Percentiles rank a stretch among this genome's conserved stretches.
phyloP scores from a whole-genome alignment of 2,113 vertebrate genomes.

The Sinocyclocheilus anshuiensis region DNA sequence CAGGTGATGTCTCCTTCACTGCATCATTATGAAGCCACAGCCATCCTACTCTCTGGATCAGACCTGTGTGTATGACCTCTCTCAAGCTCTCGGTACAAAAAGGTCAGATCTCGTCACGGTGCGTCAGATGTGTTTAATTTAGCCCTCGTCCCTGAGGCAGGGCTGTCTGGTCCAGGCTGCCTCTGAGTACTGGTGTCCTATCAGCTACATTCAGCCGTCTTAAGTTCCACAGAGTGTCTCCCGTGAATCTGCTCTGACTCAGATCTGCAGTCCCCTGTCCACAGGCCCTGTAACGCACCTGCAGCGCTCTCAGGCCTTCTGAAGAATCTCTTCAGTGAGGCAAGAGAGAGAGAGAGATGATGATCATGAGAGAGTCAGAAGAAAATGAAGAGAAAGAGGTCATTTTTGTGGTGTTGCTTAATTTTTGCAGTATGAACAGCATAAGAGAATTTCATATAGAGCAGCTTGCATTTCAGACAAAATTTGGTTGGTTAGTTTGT shows the following conservation, averaged over 20 bases:
- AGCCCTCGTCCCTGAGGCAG: conserved; percentile 29
- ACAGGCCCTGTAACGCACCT: conserved; percentile 24
- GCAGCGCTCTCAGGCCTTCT: conserved; percentile 14
- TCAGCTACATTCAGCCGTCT: conserved; percentile 19
- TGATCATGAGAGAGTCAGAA: neutral
- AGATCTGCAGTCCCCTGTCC: neutral
- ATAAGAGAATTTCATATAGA: neutral
- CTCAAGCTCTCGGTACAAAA: conserved; percentile 11
- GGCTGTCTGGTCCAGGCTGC: conserved; percentile 24
- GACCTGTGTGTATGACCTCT: conserved; percentile 18
- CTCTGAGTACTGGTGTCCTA: conserved; percentile 14
- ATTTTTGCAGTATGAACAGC: neutral
- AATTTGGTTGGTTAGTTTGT: neutral
- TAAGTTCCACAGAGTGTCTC: conserved; percentile 10
- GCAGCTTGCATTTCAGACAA: neutral
- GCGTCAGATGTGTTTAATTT: conserved; percentile 42
- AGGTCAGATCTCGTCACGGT: conserved; percentile 7
- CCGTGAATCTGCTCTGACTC: neutral
- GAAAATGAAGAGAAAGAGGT: neutral
- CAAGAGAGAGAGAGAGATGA: neutral
- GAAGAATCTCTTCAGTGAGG: neutral
- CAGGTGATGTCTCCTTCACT: conserved; percentile 10
- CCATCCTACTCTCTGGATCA: neutral
- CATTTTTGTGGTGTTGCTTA: neutral
- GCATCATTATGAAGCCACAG: conserved; percentile 21